phyloP scores from a whole-genome alignment of 2,113 vertebrate species.

The Hemichromis elongatus region DNA sequence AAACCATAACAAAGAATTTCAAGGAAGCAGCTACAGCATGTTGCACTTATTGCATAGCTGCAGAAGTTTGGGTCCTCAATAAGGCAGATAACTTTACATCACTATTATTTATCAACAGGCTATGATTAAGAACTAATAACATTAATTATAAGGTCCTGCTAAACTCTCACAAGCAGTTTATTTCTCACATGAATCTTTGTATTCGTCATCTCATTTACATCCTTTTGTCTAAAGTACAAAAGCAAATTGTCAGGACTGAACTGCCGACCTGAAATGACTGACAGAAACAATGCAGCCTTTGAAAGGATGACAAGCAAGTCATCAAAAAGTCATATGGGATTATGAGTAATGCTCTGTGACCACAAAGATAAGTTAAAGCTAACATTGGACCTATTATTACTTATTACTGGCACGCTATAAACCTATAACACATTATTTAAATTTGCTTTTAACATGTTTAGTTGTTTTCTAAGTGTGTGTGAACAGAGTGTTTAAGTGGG shows the following conservation, averaged over 20 bases:
- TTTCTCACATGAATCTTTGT: neutral
- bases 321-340: neutral
- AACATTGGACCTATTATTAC: neutral
- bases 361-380: neutral
- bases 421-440: neutral
- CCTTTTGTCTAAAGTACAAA: neutral
- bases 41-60: neutral
- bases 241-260: neutral
- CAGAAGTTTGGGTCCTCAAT: neutral
- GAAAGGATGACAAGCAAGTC: neutral
- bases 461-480: neutral
- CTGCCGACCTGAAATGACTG: neutral
- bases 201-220: neutral
- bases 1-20: neutral
- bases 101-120: neutral
- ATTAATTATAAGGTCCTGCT: neutral
- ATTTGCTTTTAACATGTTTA: neutral
- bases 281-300: neutral
- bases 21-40: neutral
- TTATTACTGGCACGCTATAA: neutral
- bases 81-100: neutral
- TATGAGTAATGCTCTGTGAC: neutral
- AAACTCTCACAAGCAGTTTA: neutral
- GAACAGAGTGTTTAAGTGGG: neutral
- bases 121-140: neutral